A percentile compares a stretch with the other conserved stretches of the same genome.
Conservation (phyloP, 2,888 invertebrate species). For the Lochmaea capreae region DNA sequence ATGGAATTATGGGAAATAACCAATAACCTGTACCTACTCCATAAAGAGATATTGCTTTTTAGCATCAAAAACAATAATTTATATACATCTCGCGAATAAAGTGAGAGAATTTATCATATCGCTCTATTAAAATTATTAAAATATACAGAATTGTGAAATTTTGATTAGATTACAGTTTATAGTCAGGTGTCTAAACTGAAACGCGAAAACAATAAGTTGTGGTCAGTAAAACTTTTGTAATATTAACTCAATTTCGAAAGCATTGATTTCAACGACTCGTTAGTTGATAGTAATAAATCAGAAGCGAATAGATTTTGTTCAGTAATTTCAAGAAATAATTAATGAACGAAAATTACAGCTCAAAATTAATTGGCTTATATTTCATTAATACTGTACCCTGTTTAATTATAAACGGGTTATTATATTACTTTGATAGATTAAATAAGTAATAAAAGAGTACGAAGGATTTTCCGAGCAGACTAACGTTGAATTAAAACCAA, state of each 20-base stretch:
- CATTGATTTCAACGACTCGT: neutral
- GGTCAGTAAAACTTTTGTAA: neutral
- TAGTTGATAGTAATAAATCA: neutral
- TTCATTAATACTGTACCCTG: too few relatives aligned
- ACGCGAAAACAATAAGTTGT: neutral
- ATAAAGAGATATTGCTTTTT: constrained; percentile 4
- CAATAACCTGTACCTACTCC: constrained; percentile 16
- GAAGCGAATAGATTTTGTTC: neutral
- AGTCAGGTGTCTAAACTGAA: too few relatives aligned
- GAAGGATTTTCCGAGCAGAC: too few relatives aligned
- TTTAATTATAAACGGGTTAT: too few relatives aligned
- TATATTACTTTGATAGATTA: too few relatives aligned
- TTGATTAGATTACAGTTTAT: too few relatives aligned
- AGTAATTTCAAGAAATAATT: neutral
- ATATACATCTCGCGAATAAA: neutral
- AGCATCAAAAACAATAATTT: constrained; percentile 4
- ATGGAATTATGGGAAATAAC: constrained; percentile 19
- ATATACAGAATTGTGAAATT: neutral
- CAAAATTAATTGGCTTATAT: too few relatives aligned
- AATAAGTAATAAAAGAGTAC: too few relatives aligned
- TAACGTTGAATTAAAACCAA: too few relatives aligned
- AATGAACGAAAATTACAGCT: neutral
- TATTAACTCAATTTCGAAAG: neutral
- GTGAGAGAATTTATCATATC: neutral
- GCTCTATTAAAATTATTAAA: neutral